Conservation (phyloP, 2,113 vertebrate genomes). For the Cyanoramphus novaezelandiae region DNA sequence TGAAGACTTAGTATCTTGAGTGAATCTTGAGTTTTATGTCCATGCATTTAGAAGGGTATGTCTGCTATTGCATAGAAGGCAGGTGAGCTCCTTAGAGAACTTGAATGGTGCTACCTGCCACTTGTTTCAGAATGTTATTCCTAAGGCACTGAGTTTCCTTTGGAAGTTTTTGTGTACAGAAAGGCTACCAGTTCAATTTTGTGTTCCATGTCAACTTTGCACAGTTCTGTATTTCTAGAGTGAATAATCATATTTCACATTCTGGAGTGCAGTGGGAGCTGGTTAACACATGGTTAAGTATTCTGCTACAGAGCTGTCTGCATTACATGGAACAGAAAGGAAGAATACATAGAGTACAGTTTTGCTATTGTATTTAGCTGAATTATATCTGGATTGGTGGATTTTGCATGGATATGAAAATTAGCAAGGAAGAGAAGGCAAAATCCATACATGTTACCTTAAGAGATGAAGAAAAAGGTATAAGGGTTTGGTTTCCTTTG, state of each 20-base stretch:
- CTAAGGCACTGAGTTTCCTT: neutral
- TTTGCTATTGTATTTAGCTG: neutral
- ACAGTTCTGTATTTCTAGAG: neutral
- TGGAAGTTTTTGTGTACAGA: neutral
- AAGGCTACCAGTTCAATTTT: neutral
- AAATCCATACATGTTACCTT: neutral
- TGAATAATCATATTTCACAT: neutral
- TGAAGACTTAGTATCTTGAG: neutral
- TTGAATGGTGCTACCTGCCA: neutral
- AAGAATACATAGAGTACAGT: neutral
- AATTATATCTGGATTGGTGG: neutral
- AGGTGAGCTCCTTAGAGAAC: neutral
- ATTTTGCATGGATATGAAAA: neutral
- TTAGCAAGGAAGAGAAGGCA: neutral
- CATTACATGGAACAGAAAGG: neutral
- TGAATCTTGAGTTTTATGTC: neutral
- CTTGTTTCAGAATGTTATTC: neutral
- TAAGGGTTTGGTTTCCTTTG: neutral
- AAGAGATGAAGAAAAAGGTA: neutral
- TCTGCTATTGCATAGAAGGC: neutral
- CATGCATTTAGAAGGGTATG: neutral
- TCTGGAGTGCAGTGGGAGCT: neutral
- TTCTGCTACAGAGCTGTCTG: neutral
- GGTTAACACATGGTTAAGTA: neutral
- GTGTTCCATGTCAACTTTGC: neutral